phyloP scores from a whole-genome alignment of 2,888 invertebrate species.

The Watsonalla cultraria region DNA sequence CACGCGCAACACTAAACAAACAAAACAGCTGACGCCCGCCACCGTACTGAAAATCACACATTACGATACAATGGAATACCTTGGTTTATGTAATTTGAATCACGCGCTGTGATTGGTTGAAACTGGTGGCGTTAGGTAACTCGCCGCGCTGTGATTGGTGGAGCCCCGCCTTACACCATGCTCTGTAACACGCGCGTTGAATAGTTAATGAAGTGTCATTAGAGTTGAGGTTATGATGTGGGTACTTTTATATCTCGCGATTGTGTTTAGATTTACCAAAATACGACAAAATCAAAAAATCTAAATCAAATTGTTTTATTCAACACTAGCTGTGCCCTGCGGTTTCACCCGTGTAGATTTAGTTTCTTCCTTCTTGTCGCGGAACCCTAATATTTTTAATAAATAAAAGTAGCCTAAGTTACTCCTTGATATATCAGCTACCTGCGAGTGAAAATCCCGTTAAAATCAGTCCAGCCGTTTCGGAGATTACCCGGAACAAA shows the following conservation, averaged over 20 bases:
- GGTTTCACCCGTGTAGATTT: too few species aligned
- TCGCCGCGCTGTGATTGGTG: slow-evolving; percentile 49
- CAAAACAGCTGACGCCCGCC: slow-evolving; percentile 3
- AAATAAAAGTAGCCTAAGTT: too few species aligned
- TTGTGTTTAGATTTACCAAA: slow-evolving; percentile 1
- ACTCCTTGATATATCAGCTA: too few species aligned
- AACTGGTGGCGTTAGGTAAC: slow-evolving; percentile 43
- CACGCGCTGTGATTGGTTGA: slow-evolving; percentile 42
- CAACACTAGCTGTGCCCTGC: too few species aligned
- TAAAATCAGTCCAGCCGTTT: too few species aligned
- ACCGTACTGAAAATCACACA: slow-evolving; percentile 7
- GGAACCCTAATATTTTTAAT: too few species aligned
- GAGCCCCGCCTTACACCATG: slow-evolving; percentile 41
- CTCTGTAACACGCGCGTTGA: slow-evolving; percentile 51
- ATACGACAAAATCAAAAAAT: too few species aligned
- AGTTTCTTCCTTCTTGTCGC: too few species aligned
- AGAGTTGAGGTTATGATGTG: slow-evolving; percentile 20
- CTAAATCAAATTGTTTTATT: too few species aligned
- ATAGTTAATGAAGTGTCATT: slow-evolving; percentile 68
- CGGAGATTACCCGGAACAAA: too few species aligned
- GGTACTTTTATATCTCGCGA: slow-evolving; percentile 20
- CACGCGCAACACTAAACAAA: slow-evolving; percentile 9
- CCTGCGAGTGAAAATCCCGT: too few species aligned
- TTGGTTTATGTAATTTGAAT: slow-evolving; percentile 36
- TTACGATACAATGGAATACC: slow-evolving; percentile 17